phyloP scores from a whole-genome alignment of 2,113 vertebrate genomes.

The Verasper variegatus region DNA sequence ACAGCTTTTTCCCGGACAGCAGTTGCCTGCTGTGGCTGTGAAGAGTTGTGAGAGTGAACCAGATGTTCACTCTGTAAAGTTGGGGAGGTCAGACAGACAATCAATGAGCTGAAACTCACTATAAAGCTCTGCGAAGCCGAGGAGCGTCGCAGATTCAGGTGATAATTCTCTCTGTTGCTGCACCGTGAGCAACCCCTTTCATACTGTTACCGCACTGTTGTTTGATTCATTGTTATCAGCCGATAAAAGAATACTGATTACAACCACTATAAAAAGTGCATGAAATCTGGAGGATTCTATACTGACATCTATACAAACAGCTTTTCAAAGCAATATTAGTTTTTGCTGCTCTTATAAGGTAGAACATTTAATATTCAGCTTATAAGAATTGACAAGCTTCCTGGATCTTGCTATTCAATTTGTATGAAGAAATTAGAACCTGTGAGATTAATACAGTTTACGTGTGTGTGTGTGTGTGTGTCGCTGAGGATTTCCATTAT shows the following conservation, averaged over 20 bases:
- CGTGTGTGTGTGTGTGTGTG: constrained; percentile 29
- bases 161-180: background rate
- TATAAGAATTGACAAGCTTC: constrained; percentile 23
- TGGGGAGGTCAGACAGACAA: background rate
- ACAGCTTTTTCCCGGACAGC: no score
- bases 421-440: constrained; percentile 47
- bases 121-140: background rate
- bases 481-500: constrained; percentile 22
- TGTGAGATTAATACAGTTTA: constrained; percentile 46
- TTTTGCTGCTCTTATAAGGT: background rate
- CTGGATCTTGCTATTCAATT: constrained; percentile 41
- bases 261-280: background rate
- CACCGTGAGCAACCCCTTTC: background rate
- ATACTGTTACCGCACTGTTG: background rate
- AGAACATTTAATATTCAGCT: background rate
- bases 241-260: background rate
- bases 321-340: background rate
- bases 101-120: background rate
- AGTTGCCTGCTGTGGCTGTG: background rate
- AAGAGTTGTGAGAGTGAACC: background rate
- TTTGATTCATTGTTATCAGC: background rate
- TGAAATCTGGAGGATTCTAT: background rate
- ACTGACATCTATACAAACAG: background rate
- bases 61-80: background rate
- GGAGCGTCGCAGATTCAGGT: background rate